Evolutionary conservation across 2,113 vertebrate genomes (phyloP).

Genomic region (Neolamprologus caudopunctatus): DNA sequence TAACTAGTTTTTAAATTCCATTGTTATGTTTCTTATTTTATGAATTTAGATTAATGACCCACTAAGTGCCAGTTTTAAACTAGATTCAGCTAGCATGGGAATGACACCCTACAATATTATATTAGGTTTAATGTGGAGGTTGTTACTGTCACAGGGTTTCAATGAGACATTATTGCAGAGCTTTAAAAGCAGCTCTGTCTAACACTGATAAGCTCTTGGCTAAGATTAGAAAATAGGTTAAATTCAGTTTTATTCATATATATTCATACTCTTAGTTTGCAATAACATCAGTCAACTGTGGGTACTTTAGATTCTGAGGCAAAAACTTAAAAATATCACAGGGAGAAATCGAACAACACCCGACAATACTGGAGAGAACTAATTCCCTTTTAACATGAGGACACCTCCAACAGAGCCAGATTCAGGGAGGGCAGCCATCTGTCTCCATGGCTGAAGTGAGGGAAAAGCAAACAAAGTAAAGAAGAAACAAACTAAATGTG

Average conservation of each 20-base stretch:
- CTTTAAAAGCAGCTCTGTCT: not conserved
- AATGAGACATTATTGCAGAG: not conserved
- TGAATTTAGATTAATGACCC: not conserved
- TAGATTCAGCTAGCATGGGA: not conserved
- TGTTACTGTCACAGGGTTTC: not conserved
- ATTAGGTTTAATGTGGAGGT: not conserved
- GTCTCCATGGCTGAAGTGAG: not conserved
- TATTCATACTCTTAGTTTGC: not conserved
- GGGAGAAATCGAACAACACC: not conserved
- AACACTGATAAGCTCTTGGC: not conserved
- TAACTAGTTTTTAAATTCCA: not conserved
- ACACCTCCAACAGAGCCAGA: not conserved
- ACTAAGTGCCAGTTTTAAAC: not conserved
- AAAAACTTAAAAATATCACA: not conserved
- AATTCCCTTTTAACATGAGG: not conserved
- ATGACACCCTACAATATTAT: not conserved
- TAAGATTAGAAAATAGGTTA: not conserved
- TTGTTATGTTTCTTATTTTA: not conserved
- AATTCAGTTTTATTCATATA: not conserved
- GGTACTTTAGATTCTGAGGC: fast-evolving
- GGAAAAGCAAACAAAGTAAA: not conserved
- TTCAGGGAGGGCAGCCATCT: not conserved
- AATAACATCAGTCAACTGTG: not conserved
- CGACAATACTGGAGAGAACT: not conserved
- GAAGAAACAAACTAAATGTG: not conserved